These are phyloP conservation scores for Anastatus disparis DNA, from an alignment of 1,140 invertebrate species.

Conservation along the genomic window DNA sequence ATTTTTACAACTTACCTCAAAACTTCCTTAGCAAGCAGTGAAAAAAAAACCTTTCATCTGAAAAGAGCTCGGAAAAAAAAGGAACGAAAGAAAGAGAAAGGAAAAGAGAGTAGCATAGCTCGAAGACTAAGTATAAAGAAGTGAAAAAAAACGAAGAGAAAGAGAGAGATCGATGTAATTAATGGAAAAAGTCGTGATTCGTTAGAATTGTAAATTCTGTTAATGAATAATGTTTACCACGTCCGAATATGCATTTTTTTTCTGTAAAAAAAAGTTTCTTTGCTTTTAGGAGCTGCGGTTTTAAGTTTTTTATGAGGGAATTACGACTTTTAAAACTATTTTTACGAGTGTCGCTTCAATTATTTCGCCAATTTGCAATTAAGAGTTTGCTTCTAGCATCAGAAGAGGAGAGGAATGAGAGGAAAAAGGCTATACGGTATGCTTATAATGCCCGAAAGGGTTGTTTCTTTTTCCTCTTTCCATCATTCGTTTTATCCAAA, in stretches of 20 bases:
- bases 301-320: constrained; percentile 61
- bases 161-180: constrained; percentile 37
- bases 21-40: too few relatives aligned
- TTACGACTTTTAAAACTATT: constrained; percentile 64
- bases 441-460: constrained; percentile 39
- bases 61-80: neutral
- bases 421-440: constrained; percentile 30
- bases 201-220: constrained; percentile 42
- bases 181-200: constrained; percentile 42
- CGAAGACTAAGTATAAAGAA: too few relatives aligned
- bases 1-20: too few relatives aligned
- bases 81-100: neutral
- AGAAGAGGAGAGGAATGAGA: too few relatives aligned
- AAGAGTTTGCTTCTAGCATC: constrained; percentile 54
- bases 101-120: neutral
- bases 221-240: constrained; percentile 44
- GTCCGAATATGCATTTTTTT: constrained; percentile 37
- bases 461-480: constrained; percentile 39
- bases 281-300: constrained; percentile 48
- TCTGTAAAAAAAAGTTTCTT: too few relatives aligned
- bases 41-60: too few relatives aligned
- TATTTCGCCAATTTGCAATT: constrained; percentile 66
- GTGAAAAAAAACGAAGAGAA: neutral
- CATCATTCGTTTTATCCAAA: constrained; percentile 30
- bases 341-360: constrained; percentile 63